These are phyloP conservation scores for Eriocheir sinensis DNA, from an alignment of 1,140 invertebrate genomes.

Conservation along the genomic window DNA sequence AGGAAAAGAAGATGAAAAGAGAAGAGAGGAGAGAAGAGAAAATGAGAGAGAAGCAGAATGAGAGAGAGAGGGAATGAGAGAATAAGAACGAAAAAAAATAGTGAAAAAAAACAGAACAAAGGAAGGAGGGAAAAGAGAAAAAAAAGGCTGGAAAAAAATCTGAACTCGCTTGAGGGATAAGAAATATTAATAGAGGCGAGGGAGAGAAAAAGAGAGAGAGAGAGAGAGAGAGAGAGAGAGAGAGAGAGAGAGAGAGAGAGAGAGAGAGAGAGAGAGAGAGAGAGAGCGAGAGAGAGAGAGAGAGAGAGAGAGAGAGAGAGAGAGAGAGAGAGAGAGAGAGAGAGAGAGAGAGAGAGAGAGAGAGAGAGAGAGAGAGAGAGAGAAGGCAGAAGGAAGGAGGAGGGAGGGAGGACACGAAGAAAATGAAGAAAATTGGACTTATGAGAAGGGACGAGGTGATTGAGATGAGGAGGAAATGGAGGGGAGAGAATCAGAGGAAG, in stretches of 20 bases:
- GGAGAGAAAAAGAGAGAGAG: neutral
- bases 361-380: neutral
- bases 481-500: constrained; percentile 10
- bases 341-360: too few relatives aligned
- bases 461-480: neutral
- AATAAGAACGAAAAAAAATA: too few relatives aligned
- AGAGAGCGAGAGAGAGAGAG: too few relatives aligned
- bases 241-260: too few relatives aligned
- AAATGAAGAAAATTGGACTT: constrained; percentile 6
- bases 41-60: neutral
- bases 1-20: neutral
- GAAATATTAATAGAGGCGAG: neutral
- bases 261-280: too few relatives aligned
- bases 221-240: too few relatives aligned
- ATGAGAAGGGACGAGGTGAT: neutral
- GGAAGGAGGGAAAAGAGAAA: neutral
- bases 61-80: too few relatives aligned
- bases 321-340: too few relatives aligned
- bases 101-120: too few relatives aligned
- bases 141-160: neutral
- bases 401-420: neutral
- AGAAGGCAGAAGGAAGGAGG: neutral
- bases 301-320: too few relatives aligned
- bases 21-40: neutral
- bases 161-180: neutral